Base-by-base conservation (phyloP, 2,113 vertebrate genomes). In the Romanogobio albipinnatus region DNA sequence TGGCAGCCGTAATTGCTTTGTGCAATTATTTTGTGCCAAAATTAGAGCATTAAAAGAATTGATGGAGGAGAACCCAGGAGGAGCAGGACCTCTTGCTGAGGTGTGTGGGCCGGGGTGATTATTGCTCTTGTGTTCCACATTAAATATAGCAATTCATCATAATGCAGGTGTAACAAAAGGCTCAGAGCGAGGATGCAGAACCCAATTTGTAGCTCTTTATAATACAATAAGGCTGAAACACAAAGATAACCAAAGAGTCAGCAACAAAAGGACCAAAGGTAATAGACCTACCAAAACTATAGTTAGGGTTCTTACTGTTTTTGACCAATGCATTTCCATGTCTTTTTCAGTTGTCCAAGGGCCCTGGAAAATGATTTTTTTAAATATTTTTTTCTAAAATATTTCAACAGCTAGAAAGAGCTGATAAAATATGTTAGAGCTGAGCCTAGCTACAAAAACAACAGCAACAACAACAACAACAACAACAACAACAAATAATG, bases 101-200 rank as follows among this genome's bases (percentile, higher is more conserved):
- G 43, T 53, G 43, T 81, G 79, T 68, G 79, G 45, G 61, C 61
- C 9, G 5, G 79, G 26, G 45, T 51, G 45, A 68, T 81, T 68
- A 68, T 51, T 81, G 45, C 79, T 68, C 14, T 68, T 68, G 62
- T 68, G 62, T 53, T 51, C 26, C 45, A 26, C 24, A 33, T 45
- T 81, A 64, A 81, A 81, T 81, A 81, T 66, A 33, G 17, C 43
- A 51, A 51, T 66, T 26, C 45, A 22, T 51, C 79, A 66, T 51
- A 64, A 68, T 81, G 45, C 26, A 81, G 45, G 78, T 68, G 79
- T 26, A 81, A 81, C 79, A 81, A 68, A 51, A 49, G 78, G 15
- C 59, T 80, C 58, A 43, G 14, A 22, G 76, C 39, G 8, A 45
- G n/a, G 43, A 7, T 33, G 59, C 77, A 29, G 36, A 80, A 80